Base-by-base conservation (phyloP, 2,113 vertebrate genomes). In the Lepisosteus osseus region DNA sequence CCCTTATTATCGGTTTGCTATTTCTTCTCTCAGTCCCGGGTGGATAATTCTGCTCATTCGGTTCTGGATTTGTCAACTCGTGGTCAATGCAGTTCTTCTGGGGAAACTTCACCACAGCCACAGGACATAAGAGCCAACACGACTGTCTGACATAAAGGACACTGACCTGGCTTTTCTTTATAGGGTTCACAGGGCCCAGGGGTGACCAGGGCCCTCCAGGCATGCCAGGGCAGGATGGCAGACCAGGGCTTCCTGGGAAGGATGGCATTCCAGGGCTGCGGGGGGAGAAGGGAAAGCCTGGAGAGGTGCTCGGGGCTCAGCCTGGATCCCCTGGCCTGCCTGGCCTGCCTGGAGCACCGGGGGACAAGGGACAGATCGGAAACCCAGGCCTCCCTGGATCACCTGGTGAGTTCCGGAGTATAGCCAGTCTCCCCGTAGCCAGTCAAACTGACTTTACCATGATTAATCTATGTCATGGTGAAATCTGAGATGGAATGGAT, bases 101-200 rank as follows among this genome's bases (percentile, higher is more conserved):
- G 29, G 29, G 29, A 29, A 29, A 29, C 29, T 29, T 29, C 29
- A 29, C 29, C 29, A 29, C 29, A 29, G 29, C 29, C 2, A 29
- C 29, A 29, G 29, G 29, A 29, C 29, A 29, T 29, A 29, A 29
- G 29, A 29, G 29, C 29, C 29, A 29, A 29, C 29, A 29, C 29
- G 2, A 29, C 29, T 29, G 29, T 29, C 29, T 29, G 2, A 29
- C 29, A 29, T 29, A 29, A 29, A 29, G 29, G 29, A 1, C 6
- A 29, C 17, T 65, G 63, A 14, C 57, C 4, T 72, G 29, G 0
- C 3, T 71, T 44, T 76, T 8, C 82, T 68, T 78, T 79, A 61
- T 78, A 98, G 96, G 97, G 66, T 97, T 98, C 81, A 82, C 95
- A 61, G 97, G 97, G 44, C 87, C 90, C 67, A 93, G 88, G 87